Conservation (phyloP, 2,797 vertebrate genomes). For the Darevskia nairensis region DNA sequence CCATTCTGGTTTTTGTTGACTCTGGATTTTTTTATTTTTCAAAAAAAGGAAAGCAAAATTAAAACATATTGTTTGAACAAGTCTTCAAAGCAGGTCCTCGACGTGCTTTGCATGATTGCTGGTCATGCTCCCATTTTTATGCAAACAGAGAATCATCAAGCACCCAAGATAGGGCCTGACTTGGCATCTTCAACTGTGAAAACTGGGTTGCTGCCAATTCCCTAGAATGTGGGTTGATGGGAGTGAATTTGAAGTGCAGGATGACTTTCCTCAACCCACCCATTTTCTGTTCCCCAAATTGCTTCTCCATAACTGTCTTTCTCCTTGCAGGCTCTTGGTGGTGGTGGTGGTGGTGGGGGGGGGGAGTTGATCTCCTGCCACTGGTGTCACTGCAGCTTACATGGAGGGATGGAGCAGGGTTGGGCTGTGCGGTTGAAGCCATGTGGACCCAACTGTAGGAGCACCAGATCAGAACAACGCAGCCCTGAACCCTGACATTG, state of each 20-base stretch:
- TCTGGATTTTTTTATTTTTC: constrained; percentile 54
- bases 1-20: constrained; percentile 63
- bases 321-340: too few species aligned
- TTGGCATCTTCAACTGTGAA: neutral
- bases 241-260: neutral
- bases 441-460: too few species aligned
- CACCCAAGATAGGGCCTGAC: neutral
- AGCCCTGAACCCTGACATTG: too few species aligned
- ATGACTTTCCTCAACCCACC: neutral
- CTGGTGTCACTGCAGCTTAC: too few species aligned
- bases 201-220: neutral
- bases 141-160: neutral
- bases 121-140: neutral
- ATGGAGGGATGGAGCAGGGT: too few species aligned
- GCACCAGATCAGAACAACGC: too few species aligned
- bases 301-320: neutral
- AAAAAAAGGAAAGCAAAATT: neutral
- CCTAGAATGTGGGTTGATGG: neutral
- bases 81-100: neutral
- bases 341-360: too few species aligned
- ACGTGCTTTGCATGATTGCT: neutral
- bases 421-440: too few species aligned
- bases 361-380: too few species aligned
- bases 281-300: neutral
- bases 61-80: neutral